These are phyloP conservation scores for Pseudanteris insignis DNA, from an alignment of 2,888 invertebrate genomes.

Conservation along the genomic window DNA sequence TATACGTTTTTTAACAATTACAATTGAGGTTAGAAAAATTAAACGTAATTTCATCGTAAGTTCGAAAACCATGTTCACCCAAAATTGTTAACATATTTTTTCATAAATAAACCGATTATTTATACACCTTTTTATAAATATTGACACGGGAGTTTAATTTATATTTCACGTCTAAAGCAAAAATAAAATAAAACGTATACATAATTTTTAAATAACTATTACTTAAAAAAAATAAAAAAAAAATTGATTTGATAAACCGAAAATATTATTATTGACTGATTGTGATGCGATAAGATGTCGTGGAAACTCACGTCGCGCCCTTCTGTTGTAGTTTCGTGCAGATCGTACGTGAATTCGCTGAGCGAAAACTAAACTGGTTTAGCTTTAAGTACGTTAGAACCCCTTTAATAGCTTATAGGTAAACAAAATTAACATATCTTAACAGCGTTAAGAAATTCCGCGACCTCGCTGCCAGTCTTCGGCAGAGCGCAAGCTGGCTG, in stretches of 20 bases:
- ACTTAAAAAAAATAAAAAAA: too few relatives aligned
- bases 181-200: too few relatives aligned
- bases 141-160: too few relatives aligned
- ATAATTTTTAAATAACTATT: too few relatives aligned
- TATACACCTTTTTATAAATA: too few relatives aligned
- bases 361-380: slow-evolving; percentile 66
- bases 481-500: slow-evolving; percentile 47
- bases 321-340: slow-evolving; percentile 55
- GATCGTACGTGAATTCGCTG: slow-evolving; percentile 60
- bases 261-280: slow-evolving; percentile 33
- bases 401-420: slow-evolving; percentile 67
- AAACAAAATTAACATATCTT: slow-evolving; percentile 68
- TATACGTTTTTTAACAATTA: too few relatives aligned
- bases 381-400: slow-evolving; percentile 66
- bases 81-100: too few relatives aligned
- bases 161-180: too few relatives aligned
- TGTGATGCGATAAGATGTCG: slow-evolving; percentile 30
- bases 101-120: too few relatives aligned
- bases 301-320: slow-evolving; percentile 13
- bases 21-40: too few relatives aligned
- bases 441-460: slow-evolving; percentile 66
- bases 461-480: slow-evolving; percentile 48
- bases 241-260: slow-evolving; percentile 27
- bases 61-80: too few relatives aligned
- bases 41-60: too few relatives aligned